A percentile compares a stretch with the other conserved stretches of the same genome.
phyloP scores from a whole-genome alignment of 2,888 invertebrate species.

The Pollenia amentaria region DNA sequence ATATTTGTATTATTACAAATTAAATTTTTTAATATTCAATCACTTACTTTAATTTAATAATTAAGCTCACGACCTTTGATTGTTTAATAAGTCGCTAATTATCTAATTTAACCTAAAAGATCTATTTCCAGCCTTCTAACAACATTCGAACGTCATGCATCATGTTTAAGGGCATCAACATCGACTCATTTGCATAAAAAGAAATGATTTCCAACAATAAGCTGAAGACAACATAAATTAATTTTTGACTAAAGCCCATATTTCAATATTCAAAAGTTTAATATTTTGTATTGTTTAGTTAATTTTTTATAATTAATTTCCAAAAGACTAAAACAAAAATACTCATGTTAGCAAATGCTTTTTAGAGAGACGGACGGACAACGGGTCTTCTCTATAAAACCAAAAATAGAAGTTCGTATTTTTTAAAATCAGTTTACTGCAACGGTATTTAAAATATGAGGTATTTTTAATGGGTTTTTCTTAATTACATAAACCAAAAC shows the following conservation, averaged over 20 bases:
- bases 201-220: constrained; percentile 10
- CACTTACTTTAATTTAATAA: no score
- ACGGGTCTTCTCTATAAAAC: neutral
- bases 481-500: neutral
- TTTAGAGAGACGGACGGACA: no score
- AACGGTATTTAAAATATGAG: constrained; percentile 1
- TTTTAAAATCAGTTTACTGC: neutral
- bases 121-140: neutral
- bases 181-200: constrained; percentile 1
- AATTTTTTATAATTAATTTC: neutral
- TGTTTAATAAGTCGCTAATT: neutral
- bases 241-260: neutral
- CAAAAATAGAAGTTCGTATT: neutral
- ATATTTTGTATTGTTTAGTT: neutral
- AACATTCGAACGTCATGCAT: neutral
- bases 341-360: no score
- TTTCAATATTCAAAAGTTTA: constrained; percentile 5
- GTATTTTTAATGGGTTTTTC: constrained; percentile 10
- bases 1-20: no score
- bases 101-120: neutral
- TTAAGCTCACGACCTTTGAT: no score
- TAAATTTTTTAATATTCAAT: no score
- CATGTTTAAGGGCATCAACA: constrained; percentile 24
- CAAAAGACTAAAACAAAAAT: no score
- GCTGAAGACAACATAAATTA: neutral